These are phyloP conservation scores for Climacteris rufus DNA, from an alignment of 2,113 vertebrate species.

Conservation along the genomic window DNA sequence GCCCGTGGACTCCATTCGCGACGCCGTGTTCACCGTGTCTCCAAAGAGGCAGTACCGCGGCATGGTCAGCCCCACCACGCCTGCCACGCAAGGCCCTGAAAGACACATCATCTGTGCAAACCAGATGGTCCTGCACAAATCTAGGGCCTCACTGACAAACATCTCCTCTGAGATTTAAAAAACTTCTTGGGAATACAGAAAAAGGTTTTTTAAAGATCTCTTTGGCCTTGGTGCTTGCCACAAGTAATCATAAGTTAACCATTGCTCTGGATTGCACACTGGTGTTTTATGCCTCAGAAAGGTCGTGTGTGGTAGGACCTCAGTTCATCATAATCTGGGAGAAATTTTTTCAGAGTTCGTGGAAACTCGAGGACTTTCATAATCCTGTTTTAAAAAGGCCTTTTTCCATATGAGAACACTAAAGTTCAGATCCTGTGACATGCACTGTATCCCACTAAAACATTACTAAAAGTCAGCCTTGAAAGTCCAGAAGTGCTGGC, in stretches of 20 bases:
- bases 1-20: slow-evolving; percentile 90
- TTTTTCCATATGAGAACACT: neutral
- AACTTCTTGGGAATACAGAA: neutral
- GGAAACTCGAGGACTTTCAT: neutral
- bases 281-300: neutral
- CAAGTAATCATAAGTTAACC: neutral
- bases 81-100: slow-evolving; percentile 86
- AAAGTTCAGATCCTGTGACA: neutral
- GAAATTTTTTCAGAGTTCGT: neutral
- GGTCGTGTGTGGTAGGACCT: neutral
- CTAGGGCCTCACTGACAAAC: neutral
- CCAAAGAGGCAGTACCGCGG: slow-evolving; percentile 94
- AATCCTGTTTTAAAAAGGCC: neutral
- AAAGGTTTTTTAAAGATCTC: neutral
- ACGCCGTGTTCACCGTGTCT: slow-evolving; percentile 91
- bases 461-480: neutral
- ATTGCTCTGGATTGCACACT: neutral
- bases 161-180: neutral
- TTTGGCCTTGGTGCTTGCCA: neutral
- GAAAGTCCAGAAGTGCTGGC: neutral
- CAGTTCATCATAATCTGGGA: neutral
- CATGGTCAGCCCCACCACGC: slow-evolving; percentile 89
- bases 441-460: neutral
- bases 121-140: accelerated
- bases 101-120: accelerated